Percentiles rank a stretch among this genome's conserved stretches.
Evolutionary conservation across 2,113 vertebrate species (phyloP).

Genomic region (Hyperopisus bebe): DNA sequence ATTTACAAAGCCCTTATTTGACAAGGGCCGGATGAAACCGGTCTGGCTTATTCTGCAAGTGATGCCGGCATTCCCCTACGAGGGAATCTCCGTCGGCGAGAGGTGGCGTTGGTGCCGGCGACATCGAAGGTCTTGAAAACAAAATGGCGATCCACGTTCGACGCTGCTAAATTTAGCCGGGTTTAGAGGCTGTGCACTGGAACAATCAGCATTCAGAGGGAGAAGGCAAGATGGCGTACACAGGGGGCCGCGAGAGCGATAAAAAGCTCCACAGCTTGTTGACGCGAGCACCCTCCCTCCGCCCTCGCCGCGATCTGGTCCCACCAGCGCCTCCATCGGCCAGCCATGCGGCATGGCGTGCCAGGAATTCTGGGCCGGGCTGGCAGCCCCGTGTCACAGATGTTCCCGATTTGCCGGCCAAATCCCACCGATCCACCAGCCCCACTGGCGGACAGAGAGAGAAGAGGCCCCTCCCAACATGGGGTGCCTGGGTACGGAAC

Average conservation of each 20-base stretch:
- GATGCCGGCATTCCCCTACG: slow-evolving; percentile 27
- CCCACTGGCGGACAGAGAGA: slow-evolving; percentile 47
- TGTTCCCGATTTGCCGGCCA: slow-evolving; percentile 51
- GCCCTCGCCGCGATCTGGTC: slow-evolving; percentile 53
- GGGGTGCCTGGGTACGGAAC: background rate
- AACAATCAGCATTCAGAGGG: slow-evolving; percentile 44
- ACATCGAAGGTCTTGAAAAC: slow-evolving; percentile 36
- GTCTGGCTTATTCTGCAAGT: slow-evolving; percentile 46
- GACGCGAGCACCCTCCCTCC: slow-evolving; percentile 43
- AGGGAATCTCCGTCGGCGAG: slow-evolving; percentile 37
- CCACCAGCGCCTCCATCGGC: slow-evolving; percentile 40
- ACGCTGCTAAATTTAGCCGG: slow-evolving; percentile 54
- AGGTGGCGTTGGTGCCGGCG: slow-evolving; percentile 25
- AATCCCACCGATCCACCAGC: slow-evolving; percentile 53
- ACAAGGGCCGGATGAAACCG: slow-evolving; percentile 49
- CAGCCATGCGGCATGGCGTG: slow-evolving; percentile 42
- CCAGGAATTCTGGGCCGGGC: slow-evolving; percentile 18
- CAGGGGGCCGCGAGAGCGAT: slow-evolving; percentile 9
- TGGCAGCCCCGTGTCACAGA: slow-evolving; percentile 58
- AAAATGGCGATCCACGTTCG: slow-evolving; percentile 29
- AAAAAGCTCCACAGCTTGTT: slow-evolving; percentile 38
- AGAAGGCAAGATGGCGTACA: background rate
- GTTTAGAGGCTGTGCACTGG: slow-evolving; percentile 46
- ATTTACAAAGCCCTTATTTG: slow-evolving; percentile 52
- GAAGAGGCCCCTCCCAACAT: slow-evolving; percentile 25